A percentile compares a stretch with the other conserved stretches of the same genome.
phyloP scores from a whole-genome alignment of 1,140 invertebrate species.

The Aricia agestis region DNA sequence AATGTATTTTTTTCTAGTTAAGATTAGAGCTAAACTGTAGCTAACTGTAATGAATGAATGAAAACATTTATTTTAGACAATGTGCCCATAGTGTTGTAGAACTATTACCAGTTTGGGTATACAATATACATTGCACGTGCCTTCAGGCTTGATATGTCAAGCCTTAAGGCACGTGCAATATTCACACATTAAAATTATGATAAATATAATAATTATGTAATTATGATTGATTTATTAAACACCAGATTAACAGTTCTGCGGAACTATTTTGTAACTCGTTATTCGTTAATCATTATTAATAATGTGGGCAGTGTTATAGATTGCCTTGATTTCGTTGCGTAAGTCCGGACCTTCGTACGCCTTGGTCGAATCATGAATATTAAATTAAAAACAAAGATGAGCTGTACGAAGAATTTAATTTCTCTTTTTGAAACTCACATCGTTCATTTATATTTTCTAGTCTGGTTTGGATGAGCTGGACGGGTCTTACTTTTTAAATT shows the following conservation, averaged over 20 bases:
- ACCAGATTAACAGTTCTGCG: neutral
- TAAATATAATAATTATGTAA: neutral
- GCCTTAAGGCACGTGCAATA: no score
- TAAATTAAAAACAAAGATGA: neutral
- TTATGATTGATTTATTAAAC: neutral
- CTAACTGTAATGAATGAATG: no score
- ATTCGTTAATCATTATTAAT: constrained; percentile 16
- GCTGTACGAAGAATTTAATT: neutral
- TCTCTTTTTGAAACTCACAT: neutral
- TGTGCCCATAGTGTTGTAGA: no score
- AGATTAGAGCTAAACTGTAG: no score
- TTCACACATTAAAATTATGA: no score
- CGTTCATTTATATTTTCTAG: neutral
- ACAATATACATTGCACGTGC: no score
- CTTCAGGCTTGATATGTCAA: no score
- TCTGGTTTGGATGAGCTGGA: neutral
- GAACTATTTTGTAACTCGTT: neutral
- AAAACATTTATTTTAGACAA: no score
- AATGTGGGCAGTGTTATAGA: constrained; percentile 14
- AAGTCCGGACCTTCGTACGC: constrained; percentile 3
- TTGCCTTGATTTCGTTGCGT: constrained; percentile 21
- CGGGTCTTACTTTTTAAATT: neutral
- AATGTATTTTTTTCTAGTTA: no score
- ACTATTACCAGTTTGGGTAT: no score
- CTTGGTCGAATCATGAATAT: constrained; percentile 5